Percentiles rank a stretch among this genome's conserved stretches.
Evolutionary conservation across 2,797 vertebrate genomes (phyloP).

Genomic region (Oreochromis mossambicus): DNA sequence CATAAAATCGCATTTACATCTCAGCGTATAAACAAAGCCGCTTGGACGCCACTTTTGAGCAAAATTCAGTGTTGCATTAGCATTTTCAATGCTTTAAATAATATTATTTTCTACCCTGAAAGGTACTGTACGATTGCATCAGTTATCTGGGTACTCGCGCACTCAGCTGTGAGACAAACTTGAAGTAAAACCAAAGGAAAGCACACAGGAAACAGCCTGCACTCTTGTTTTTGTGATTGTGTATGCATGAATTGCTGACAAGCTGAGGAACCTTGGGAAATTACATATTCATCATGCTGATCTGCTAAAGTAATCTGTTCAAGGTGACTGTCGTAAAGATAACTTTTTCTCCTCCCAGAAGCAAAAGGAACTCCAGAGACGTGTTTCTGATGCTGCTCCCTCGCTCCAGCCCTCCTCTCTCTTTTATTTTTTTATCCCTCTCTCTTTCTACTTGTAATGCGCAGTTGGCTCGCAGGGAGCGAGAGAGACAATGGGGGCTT

Average conservation of each 20-base stretch:
- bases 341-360: constrained; percentile 16
- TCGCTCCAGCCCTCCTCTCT: neutral
- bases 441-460: constrained; percentile 48
- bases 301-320: constrained; percentile 33
- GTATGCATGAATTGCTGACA: constrained; percentile 33
- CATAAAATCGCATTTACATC: constrained; percentile 1
- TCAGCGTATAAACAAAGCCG: neutral
- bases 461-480: constrained; percentile 31
- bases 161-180: neutral
- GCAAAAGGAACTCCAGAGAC: constrained; percentile 17
- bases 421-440: neutral
- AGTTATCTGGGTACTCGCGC: neutral
- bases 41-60: neutral
- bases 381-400: constrained; percentile 6
- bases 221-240: constrained; percentile 29
- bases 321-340: constrained; percentile 52
- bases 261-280: constrained; percentile 45
- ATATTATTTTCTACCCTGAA: neutral
- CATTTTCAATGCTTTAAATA: neutral
- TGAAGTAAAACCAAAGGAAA: neutral
- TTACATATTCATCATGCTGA: constrained; percentile 48
- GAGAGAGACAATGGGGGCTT: constrained; percentile 73
- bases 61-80: neutral
- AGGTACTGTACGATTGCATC: neutral
- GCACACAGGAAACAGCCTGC: constrained; percentile 29